Evolutionary conservation across 2,888 invertebrate species (phyloP).

Genomic region (Cosmopolites sordidus): DNA sequence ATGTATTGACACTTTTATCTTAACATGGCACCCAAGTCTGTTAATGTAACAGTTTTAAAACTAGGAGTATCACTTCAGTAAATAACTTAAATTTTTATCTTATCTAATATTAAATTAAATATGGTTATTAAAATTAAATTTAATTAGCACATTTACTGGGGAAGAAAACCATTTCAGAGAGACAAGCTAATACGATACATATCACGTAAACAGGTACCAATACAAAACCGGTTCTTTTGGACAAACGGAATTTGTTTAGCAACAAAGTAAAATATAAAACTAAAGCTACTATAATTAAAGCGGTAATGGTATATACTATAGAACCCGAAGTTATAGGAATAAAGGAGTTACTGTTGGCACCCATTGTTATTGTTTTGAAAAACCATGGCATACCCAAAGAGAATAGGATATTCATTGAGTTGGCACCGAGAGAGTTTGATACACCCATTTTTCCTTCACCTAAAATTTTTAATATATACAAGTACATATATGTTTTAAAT

Average conservation of each 20-base stretch:
- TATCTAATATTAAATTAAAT: no score
- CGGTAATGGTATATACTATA: conserved; percentile 76
- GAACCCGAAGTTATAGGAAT: conserved; percentile 73
- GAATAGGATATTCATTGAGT: conserved; percentile 77
- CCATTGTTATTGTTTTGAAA: conserved; percentile 61
- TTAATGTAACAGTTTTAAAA: no score
- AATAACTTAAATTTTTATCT: no score
- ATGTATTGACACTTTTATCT: no score
- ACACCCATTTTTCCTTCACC: conserved; percentile 84
- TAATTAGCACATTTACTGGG: background rate
- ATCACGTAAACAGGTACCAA: conserved; percentile 63
- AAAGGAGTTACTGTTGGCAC: conserved; percentile 45
- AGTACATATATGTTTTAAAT: no score
- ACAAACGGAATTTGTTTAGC: conserved; percentile 66
- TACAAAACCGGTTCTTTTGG: conserved; percentile 63
- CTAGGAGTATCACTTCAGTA: no score
- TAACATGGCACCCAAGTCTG: no score
- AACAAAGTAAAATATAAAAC: conserved; percentile 65
- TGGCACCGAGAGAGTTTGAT: conserved; percentile 81
- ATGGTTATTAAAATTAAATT: background rate
- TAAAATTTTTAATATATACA: conserved; percentile 45
- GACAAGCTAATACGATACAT: conserved; percentile 71
- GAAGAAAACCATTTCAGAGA: conserved; percentile 63
- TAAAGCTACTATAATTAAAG: conserved; percentile 69
- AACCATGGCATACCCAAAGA: conserved; percentile 84